Conservation (phyloP, 1,140 invertebrate species). For the Pristionchus pacificus region DNA sequence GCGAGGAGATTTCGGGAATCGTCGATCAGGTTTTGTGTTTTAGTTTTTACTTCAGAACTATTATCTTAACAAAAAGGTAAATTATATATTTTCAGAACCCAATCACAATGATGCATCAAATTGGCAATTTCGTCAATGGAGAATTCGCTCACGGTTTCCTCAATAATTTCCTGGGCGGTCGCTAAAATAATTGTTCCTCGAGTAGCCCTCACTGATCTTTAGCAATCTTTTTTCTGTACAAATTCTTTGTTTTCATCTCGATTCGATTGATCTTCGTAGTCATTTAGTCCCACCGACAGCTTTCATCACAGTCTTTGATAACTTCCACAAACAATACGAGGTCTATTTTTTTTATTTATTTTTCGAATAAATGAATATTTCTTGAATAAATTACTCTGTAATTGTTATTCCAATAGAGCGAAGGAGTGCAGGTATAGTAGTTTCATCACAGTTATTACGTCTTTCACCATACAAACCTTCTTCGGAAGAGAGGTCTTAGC, state of each 20-base stretch:
- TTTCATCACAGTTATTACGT: no score
- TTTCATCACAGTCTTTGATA: no score
- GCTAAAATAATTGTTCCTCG: not conserved
- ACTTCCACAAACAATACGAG: no score
- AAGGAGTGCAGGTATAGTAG: no score
- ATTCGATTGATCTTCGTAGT: conserved; percentile 7
- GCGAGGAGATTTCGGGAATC: conserved; percentile 51
- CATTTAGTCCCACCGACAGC: no score
- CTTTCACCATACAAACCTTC: no score
- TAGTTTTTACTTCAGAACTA: conserved; percentile 2
- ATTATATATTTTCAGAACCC: conserved; percentile 50
- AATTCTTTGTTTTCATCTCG: not conserved
- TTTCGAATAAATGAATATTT: not conserved
- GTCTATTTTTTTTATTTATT: not conserved
- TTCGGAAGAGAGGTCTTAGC: no score
- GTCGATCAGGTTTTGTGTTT: conserved; percentile 49
- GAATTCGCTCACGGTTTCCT: conserved; percentile 55
- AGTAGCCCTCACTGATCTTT: conserved; percentile 2
- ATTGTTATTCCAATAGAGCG: no score
- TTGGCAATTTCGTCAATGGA: conserved; percentile 50
- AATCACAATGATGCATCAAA: conserved; percentile 43
- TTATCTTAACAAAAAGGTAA: not conserved
- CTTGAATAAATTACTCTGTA: no score
- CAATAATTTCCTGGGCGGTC: conserved; percentile 50
- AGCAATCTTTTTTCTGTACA: not conserved